phyloP scores from a whole-genome alignment of 35 echinoderm and acorn worm species.

The Apostichopus japonicus region DNA sequence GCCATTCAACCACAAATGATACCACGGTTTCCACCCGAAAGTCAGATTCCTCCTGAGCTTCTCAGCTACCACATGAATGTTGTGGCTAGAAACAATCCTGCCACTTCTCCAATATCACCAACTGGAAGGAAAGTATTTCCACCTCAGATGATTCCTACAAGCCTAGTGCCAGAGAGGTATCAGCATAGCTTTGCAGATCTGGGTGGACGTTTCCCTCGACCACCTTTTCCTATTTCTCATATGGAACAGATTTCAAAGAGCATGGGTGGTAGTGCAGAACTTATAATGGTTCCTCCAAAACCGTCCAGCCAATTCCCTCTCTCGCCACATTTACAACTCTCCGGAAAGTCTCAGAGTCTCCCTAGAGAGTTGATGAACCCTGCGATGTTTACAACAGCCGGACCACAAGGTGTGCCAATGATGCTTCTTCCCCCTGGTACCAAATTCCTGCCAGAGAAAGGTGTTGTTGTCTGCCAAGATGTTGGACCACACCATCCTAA shows the following conservation, averaged over 20 bases:
- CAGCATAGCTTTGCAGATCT: background rate
- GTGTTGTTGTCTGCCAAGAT: background rate
- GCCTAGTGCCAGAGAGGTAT: background rate
- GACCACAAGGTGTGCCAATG: constrained; percentile 5
- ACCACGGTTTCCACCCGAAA: constrained; percentile 43
- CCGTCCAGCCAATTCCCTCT: constrained; percentile 25
- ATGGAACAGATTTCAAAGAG: constrained; percentile 11
- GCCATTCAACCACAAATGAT: constrained; percentile 43
- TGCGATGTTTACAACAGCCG: background rate
- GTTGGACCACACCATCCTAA: background rate
- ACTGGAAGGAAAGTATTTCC: background rate
- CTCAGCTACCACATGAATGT: constrained; percentile 38
- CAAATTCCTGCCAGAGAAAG: background rate
- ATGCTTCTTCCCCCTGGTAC: constrained; percentile 14
- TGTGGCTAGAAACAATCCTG: constrained; percentile 25
- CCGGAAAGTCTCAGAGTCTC: background rate
- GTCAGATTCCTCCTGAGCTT: constrained; percentile 41
- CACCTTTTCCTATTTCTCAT: background rate
- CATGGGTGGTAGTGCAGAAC: background rate
- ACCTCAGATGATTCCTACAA: constrained; percentile 20
- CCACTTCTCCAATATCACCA: background rate
- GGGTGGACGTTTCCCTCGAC: constrained; percentile 10
- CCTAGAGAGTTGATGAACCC: background rate
- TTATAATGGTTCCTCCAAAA: constrained; percentile 18
- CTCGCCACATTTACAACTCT: background rate